Base-by-base conservation (phyloP, 2,888 invertebrate genomes). In the Habrosyne pyritoides region DNA sequence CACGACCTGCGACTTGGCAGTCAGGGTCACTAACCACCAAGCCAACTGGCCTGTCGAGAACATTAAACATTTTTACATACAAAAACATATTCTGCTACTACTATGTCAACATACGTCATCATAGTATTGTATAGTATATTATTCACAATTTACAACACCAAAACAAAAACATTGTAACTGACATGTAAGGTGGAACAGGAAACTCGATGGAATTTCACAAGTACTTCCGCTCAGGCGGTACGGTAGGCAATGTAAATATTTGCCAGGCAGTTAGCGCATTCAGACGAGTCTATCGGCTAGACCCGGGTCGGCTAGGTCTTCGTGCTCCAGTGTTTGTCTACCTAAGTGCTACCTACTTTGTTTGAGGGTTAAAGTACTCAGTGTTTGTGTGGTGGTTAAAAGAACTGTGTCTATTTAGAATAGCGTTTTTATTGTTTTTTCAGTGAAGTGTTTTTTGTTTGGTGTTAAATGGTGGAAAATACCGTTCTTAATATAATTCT, bases 241-340 rank as follows among this genome's bases (percentile, higher is more conserved):
- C 24, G 57, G 56, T 54, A 48, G 54, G 49, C 42, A 42, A 42
- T 2, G 53, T 53, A 57, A 60, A 57, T 60, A 52, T 60, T 60
- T 60, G 52, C 55, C 18, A 28, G 57, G 47, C 60, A 52, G 55
- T 60, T 57, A 60, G 52, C 51, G 53, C 47, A 28, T 26, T 42
- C 52, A 52, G 53, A 36, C 54, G 53, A 36, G 52, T 54, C 47
- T 54, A 50, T 51, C 49, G 36, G n/a, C 42, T 42, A 42, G 42
- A 42, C 42, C 12, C 18, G 18, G 42, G 42, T 42, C 28, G 30
- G 21, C 52, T 52, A 21, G 33, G 36, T 18, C 36, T 30, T 36
- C 30, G 30, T 21, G 28, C 52, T 42, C 42, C n/a, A 28, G 28
- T 50, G 50, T 28, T 28, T 50, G 14, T 21, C 18, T 5, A 8